Conservation (phyloP, 2,113 vertebrate genomes). For the Onychostoma macrolepis region DNA sequence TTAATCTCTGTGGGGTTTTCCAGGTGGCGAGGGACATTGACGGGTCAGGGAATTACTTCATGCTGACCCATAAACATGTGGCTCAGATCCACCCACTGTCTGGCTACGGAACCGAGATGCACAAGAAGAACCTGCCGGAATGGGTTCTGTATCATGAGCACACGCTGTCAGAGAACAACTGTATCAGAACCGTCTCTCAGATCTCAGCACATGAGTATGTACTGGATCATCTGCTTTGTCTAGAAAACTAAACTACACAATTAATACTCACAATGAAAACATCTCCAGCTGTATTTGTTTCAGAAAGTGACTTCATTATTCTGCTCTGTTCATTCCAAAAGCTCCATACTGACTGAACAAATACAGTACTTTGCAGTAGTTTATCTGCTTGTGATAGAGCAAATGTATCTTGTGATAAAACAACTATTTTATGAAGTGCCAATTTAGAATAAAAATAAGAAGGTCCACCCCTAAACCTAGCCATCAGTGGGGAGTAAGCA, state of each 20-base stretch:
- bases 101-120: constrained; percentile 71
- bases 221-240: not conserved
- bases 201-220: constrained; percentile 86
- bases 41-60: constrained; percentile 87
- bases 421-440: not conserved
- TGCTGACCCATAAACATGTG: constrained; percentile 86
- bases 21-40: constrained; percentile 88
- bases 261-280: not conserved
- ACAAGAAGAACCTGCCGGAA: constrained; percentile 77
- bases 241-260: not conserved
- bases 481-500: not conserved
- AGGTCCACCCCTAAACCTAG: not conserved
- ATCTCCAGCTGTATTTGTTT: constrained; percentile 6
- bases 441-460: not conserved
- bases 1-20: constrained; percentile 25
- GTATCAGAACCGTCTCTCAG: constrained; percentile 78
- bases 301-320: not conserved
- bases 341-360: not conserved
- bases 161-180: constrained; percentile 84
- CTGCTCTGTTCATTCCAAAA: not conserved
- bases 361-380: not conserved
- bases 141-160: constrained; percentile 91
- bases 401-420: not conserved
- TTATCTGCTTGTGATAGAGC: not conserved
- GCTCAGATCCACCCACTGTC: constrained; percentile 86